Percentiles rank a stretch among this genome's conserved stretches.
Conservation (phyloP, 2,888 invertebrate genomes). For the Patella pellucida region DNA sequence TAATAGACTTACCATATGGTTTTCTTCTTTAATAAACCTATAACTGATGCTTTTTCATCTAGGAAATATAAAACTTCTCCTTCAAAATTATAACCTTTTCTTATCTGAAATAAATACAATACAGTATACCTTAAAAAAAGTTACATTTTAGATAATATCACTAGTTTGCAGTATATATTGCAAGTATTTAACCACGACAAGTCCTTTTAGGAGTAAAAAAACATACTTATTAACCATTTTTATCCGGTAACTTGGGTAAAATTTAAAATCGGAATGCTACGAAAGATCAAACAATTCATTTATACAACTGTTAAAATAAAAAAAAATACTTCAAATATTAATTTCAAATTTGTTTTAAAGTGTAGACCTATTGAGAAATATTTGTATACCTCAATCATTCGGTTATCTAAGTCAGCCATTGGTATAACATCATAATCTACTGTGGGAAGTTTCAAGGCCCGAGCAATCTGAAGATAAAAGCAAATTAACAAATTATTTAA, state of each 20-base stretch:
- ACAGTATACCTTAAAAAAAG: neutral
- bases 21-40: conserved; percentile 73
- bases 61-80: conserved; percentile 72
- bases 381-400: conserved; percentile 59
- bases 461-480: conserved; percentile 38
- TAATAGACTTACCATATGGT: conserved; percentile 70
- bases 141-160: too few species aligned
- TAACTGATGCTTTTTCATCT: conserved; percentile 64
- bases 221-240: neutral
- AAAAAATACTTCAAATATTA: neutral
- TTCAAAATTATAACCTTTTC: conserved; percentile 67
- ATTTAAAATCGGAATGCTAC: neutral
- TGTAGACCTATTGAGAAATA: too few species aligned
- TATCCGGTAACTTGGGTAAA: neutral
- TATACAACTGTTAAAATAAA: neutral
- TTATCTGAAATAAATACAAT: conserved; percentile 46
- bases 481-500: neutral
- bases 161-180: too few species aligned
- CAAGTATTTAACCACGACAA: too few species aligned
- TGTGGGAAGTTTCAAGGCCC: conserved; percentile 56
- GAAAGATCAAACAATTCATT: neutral
- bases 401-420: conserved; percentile 52
- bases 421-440: conserved; percentile 63
- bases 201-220: too few species aligned
- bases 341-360: neutral